A percentile compares a stretch with the other conserved stretches of the same genome.
Evolutionary conservation across 2,888 invertebrate genomes (phyloP).

Genomic region (Drosophila meridionalis): DNA sequence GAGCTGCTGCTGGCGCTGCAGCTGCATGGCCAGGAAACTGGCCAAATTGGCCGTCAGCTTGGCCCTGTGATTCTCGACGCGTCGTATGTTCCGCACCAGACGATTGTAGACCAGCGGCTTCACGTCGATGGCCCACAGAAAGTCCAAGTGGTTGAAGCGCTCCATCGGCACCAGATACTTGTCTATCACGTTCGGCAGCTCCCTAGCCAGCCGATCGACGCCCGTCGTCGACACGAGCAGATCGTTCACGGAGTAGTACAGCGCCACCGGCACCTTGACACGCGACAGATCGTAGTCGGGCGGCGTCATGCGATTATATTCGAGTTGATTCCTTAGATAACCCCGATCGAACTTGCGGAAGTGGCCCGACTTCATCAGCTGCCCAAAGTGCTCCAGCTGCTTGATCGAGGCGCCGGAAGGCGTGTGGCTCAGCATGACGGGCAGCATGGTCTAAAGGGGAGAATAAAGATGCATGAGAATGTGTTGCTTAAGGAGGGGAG

Average conservation of each 20-base stretch:
- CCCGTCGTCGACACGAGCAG: slow-evolving; percentile 88
- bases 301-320: slow-evolving; percentile 86
- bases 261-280: slow-evolving; percentile 86
- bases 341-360: slow-evolving; percentile 86
- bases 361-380: slow-evolving; percentile 84
- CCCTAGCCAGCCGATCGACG: slow-evolving; percentile 86
- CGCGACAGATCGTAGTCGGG: slow-evolving; percentile 86
- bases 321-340: slow-evolving; percentile 84
- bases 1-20: slow-evolving; percentile 69
- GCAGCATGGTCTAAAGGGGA: slow-evolving; percentile 83
- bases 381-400: slow-evolving; percentile 85
- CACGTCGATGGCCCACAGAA: slow-evolving; percentile 86
- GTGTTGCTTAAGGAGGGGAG: neutral
- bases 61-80: slow-evolving; percentile 82
- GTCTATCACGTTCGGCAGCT: slow-evolving; percentile 86
- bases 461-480: neutral
- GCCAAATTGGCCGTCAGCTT: slow-evolving; percentile 74
- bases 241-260: slow-evolving; percentile 88
- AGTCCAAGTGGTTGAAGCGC: slow-evolving; percentile 87
- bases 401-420: slow-evolving; percentile 85
- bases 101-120: slow-evolving; percentile 85
- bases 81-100: slow-evolving; percentile 81
- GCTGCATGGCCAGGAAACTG: slow-evolving; percentile 69
- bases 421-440: slow-evolving; percentile 85
- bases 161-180: slow-evolving; percentile 87